phyloP scores from a whole-genome alignment of 2,113 vertebrate species.

The Colossoma macropomum region DNA sequence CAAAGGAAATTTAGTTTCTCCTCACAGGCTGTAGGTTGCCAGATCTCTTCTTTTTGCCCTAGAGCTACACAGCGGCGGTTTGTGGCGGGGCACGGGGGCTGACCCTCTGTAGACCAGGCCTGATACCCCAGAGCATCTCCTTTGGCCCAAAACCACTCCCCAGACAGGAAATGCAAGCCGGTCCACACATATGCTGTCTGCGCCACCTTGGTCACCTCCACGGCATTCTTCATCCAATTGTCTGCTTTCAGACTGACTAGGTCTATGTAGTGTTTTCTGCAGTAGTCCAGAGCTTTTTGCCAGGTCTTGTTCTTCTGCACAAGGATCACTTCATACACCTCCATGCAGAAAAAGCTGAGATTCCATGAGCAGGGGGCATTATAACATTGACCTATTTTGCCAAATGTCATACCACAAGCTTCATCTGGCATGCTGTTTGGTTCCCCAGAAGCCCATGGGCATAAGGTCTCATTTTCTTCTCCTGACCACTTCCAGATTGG shows the following conservation, averaged over 20 bases:
- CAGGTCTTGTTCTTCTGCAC: neutral
- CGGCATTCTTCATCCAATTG: slow-evolving; percentile 10
- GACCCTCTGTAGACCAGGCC: slow-evolving; percentile 3
- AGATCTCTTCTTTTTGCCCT: neutral
- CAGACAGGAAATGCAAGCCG: slow-evolving; percentile 8
- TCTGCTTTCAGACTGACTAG: slow-evolving; percentile 16
- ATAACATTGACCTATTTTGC: neutral
- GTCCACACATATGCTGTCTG: slow-evolving; percentile 19
- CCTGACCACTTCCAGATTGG: slow-evolving; percentile 6
- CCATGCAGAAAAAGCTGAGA: slow-evolving; percentile 31
- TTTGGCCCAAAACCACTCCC: slow-evolving; percentile 23
- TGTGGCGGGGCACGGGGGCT: slow-evolving; percentile 2
- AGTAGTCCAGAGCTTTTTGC: slow-evolving; percentile 19
- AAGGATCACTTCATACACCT: slow-evolving; percentile 9
- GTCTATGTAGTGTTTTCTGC: slow-evolving; percentile 17
- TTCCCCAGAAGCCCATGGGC: neutral
- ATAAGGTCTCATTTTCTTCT: neutral
- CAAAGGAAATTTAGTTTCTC: neutral
- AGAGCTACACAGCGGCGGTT: slow-evolving; percentile 22
- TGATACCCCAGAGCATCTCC: neutral
- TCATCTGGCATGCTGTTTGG: neutral
- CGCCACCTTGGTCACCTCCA: neutral
- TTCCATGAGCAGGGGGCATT: neutral
- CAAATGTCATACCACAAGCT: neutral
- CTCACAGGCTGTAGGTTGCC: slow-evolving; percentile 1